These are phyloP conservation scores for Bombus waltoni DNA, from an alignment of 1,140 invertebrate species.

Conservation along the genomic window DNA sequence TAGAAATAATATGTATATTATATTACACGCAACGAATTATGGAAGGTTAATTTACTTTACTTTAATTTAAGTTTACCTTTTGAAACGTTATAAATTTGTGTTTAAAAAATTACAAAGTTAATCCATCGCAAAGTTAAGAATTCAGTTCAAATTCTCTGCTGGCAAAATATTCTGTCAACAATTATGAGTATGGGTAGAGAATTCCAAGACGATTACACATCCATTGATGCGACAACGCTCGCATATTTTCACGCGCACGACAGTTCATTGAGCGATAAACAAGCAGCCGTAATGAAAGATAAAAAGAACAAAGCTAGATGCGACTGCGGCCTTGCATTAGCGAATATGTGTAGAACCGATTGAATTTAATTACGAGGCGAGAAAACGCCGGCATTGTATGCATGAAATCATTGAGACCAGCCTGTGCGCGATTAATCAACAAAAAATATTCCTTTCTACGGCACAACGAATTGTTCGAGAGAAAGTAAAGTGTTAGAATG, in stretches of 20 bases:
- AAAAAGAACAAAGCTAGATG: conserved; percentile 47
- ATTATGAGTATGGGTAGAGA: not conserved
- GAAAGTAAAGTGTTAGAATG: not conserved
- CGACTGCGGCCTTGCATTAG: not conserved
- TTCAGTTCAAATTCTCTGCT: not conserved
- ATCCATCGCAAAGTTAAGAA: not conserved
- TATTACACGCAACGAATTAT: not conserved
- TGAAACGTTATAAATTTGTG: not conserved
- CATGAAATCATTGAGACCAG: conserved; percentile 7
- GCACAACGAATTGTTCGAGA: not conserved
- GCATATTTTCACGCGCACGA: not conserved
- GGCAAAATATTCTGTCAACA: not conserved
- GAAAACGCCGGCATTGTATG: conserved; percentile 13
- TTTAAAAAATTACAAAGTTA: not conserved
- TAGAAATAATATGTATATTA: no score
- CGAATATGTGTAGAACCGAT: conserved; percentile 6
- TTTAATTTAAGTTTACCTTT: not conserved
- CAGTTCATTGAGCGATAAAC: conserved; percentile 22
- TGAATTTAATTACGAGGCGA: conserved; percentile 48
- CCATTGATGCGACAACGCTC: no score
- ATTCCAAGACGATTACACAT: conserved; percentile 23
- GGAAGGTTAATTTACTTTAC: not conserved
- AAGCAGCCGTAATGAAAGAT: conserved; percentile 52
- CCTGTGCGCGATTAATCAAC: not conserved
- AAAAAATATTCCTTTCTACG: not conserved